Conservation (phyloP, 2,113 vertebrate species). For the Upupa epops region DNA sequence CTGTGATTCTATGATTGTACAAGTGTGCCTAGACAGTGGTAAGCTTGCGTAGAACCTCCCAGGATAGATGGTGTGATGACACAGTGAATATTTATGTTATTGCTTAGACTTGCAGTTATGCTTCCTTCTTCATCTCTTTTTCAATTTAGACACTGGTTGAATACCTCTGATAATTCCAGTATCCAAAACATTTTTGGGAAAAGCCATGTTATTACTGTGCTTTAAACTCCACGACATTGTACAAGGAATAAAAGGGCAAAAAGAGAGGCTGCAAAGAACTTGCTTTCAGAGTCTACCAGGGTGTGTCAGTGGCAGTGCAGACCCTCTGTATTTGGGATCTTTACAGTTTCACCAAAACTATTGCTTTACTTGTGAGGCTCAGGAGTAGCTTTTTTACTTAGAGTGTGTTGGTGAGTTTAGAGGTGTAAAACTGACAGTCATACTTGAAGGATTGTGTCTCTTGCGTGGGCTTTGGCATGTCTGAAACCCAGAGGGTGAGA, state of each 20-base stretch:
- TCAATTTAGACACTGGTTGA: background rate
- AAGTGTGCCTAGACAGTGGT: background rate
- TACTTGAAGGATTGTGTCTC: background rate
- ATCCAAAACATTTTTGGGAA: background rate
- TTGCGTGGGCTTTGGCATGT: background rate
- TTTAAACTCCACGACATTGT: background rate
- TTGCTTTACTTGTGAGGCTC: background rate
- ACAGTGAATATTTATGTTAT: background rate
- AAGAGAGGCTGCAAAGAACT: background rate
- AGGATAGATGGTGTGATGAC: background rate
- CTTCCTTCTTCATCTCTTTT: background rate
- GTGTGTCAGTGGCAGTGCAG: background rate
- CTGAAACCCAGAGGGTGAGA: background rate
- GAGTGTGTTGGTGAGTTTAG: background rate
- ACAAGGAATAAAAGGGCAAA: background rate
- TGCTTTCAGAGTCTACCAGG: background rate
- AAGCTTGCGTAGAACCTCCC: background rate
- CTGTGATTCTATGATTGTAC: too few species aligned
- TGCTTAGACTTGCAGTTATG: background rate
- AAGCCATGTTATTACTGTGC: background rate
- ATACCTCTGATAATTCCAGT: background rate
- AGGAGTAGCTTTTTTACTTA: background rate
- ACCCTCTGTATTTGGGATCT: background rate
- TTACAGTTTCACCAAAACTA: background rate
- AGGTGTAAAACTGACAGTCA: background rate